Conservation (phyloP, 1,140 invertebrate genomes). For the Anadara kagoshimensis region DNA sequence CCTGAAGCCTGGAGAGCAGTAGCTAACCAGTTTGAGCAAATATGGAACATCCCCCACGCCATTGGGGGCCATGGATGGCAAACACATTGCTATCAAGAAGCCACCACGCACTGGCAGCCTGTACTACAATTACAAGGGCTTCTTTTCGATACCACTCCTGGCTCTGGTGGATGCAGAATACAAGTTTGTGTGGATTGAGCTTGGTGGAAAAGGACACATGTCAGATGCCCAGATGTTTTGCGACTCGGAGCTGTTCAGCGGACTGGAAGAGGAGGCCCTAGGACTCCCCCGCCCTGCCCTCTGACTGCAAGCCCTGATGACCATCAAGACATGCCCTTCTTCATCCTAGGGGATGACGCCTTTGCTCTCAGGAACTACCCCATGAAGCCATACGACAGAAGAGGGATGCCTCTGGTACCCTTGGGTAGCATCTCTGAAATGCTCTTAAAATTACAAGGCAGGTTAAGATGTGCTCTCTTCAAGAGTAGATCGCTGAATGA, state of each 20-base stretch:
- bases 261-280: neutral
- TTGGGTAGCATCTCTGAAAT: neutral
- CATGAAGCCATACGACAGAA: neutral
- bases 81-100: neutral
- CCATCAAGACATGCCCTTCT: neutral
- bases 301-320: neutral
- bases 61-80: neutral
- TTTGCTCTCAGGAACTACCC: neutral
- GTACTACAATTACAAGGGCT: neutral
- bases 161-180: too few relatives aligned
- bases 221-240: too few relatives aligned
- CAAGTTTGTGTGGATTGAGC: too few relatives aligned
- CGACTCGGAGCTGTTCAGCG: neutral
- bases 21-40: neutral
- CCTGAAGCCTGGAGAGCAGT: neutral
- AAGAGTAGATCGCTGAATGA: too few relatives aligned
- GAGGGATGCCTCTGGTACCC: neutral
- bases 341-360: neutral
- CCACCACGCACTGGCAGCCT: neutral
- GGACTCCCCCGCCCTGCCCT: neutral
- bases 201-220: too few relatives aligned
- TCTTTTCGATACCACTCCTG: neutral
- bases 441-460: too few relatives aligned
- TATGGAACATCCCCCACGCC: neutral
- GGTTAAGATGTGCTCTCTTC: too few relatives aligned